A percentile compares a stretch with the other conserved stretches of the same genome.
These are phyloP conservation scores for Lasioglossum calceatum DNA, from an alignment of 2,888 invertebrate species.

Conservation along the genomic window DNA sequence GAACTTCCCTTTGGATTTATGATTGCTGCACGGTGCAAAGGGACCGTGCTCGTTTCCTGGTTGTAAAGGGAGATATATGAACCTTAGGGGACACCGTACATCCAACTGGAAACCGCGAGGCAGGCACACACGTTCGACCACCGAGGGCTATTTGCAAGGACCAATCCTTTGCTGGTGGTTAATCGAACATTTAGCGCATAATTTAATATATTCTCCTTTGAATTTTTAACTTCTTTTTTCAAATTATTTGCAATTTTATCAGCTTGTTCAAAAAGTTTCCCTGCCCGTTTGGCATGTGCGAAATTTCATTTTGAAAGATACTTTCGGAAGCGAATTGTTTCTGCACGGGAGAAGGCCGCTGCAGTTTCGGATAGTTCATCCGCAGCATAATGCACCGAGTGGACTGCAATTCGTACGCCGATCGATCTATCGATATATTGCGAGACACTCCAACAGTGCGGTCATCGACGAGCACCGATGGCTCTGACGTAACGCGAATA, in stretches of 20 bases:
- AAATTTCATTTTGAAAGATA: neutral
- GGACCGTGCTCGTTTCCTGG: slow-evolving; percentile 70
- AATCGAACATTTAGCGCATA: neutral
- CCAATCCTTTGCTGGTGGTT: neutral
- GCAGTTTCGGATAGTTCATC: neutral
- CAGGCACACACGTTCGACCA: neutral
- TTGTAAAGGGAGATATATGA: slow-evolving; percentile 74
- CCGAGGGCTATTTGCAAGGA: neutral
- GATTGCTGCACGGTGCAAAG: slow-evolving; percentile 69
- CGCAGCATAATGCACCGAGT: neutral
- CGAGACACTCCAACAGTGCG: neutral
- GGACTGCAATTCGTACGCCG: neutral
- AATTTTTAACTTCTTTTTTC: neutral
- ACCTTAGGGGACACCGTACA: slow-evolving; percentile 71
- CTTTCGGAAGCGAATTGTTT: neutral
- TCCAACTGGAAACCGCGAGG: slow-evolving; percentile 58
- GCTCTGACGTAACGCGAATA: slow-evolving; percentile 5
- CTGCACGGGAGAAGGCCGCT: neutral
- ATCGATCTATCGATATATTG: slow-evolving; percentile 1
- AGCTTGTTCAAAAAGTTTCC: neutral
- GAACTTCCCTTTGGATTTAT: slow-evolving; percentile 66
- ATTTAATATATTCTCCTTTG: neutral
- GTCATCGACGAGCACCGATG: neutral
- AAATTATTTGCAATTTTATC: neutral
- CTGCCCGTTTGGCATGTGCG: neutral